A percentile compares a stretch with the other conserved stretches of the same genome.
phyloP scores from a whole-genome alignment of 2,888 invertebrate species.

The Andricus quercusramuli region DNA sequence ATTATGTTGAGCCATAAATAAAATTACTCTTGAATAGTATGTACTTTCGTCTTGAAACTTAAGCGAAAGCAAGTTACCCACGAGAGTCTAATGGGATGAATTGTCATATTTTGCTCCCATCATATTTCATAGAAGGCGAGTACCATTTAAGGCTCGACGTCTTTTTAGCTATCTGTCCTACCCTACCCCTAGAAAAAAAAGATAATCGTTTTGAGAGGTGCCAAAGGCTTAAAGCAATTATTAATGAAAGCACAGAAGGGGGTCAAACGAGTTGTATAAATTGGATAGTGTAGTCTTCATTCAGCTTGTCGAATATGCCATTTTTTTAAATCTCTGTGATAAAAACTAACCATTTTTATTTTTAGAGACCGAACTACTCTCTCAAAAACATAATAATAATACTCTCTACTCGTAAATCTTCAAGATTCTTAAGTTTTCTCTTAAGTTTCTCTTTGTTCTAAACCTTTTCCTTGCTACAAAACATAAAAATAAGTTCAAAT shows the following conservation, averaged over 20 bases:
- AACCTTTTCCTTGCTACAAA: not conserved
- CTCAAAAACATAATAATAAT: not conserved
- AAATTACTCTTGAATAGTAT: not conserved
- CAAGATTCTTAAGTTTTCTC: not conserved
- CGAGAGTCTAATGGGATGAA: not conserved
- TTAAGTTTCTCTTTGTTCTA: not conserved
- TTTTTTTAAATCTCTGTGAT: not conserved
- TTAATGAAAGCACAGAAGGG: not conserved
- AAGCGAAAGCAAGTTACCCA: slow-evolving; percentile 2
- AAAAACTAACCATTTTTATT: not conserved
- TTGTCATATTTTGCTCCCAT: not conserved
- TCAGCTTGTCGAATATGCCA: slow-evolving; percentile 10
- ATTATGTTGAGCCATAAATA: not conserved
- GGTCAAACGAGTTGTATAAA: not conserved
- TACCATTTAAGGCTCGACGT: not conserved
- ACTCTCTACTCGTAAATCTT: not conserved
- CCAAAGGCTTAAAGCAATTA: not conserved
- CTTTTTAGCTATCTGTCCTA: not conserved
- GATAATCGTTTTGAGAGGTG: not conserved
- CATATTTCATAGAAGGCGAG: slow-evolving; percentile 10
- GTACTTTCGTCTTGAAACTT: slow-evolving; percentile 2
- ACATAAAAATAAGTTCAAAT: not conserved
- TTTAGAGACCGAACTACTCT: not conserved
- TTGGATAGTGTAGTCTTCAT: not conserved
- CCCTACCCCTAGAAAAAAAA: not conserved